Evolutionary conservation across 1,140 invertebrate genomes (phyloP).

Genomic region (Aphis craccivora): DNA sequence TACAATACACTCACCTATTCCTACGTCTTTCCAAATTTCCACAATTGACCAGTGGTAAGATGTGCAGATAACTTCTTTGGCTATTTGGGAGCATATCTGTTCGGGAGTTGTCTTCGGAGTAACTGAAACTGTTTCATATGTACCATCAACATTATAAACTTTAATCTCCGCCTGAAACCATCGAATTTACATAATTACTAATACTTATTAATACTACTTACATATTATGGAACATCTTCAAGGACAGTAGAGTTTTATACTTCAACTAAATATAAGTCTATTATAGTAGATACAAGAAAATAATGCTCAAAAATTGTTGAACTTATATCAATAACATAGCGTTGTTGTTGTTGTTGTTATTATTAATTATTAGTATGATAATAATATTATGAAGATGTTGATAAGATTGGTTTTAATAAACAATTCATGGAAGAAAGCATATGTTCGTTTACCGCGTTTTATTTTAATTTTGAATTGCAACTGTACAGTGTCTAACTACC

Average conservation of each 20-base stretch:
- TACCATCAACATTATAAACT: not conserved
- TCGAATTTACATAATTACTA: not conserved
- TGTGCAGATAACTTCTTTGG: not conserved
- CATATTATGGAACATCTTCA: not conserved
- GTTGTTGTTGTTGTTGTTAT: not conserved
- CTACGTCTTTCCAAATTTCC: constrained; percentile 11
- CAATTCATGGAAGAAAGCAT: not conserved
- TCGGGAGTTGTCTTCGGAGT: not conserved
- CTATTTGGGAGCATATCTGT: not conserved
- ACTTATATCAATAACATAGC: not conserved
- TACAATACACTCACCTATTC: constrained; percentile 8
- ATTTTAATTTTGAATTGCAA: not conserved
- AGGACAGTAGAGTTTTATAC: not conserved
- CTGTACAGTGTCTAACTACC: not conserved
- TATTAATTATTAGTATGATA: not conserved
- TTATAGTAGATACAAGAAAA: not conserved
- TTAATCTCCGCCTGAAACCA: constrained; percentile 23
- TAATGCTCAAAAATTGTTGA: not conserved
- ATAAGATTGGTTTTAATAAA: not conserved
- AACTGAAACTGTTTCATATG: not conserved
- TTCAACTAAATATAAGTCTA: not conserved
- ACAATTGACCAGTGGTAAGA: not conserved
- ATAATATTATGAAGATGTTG: not conserved
- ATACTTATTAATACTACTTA: not conserved
- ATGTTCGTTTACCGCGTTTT: not conserved